Percentiles rank a stretch among this genome's conserved stretches.
phyloP scores from a whole-genome alignment of 2,888 invertebrate genomes.

The Clitarchus hookeri region DNA sequence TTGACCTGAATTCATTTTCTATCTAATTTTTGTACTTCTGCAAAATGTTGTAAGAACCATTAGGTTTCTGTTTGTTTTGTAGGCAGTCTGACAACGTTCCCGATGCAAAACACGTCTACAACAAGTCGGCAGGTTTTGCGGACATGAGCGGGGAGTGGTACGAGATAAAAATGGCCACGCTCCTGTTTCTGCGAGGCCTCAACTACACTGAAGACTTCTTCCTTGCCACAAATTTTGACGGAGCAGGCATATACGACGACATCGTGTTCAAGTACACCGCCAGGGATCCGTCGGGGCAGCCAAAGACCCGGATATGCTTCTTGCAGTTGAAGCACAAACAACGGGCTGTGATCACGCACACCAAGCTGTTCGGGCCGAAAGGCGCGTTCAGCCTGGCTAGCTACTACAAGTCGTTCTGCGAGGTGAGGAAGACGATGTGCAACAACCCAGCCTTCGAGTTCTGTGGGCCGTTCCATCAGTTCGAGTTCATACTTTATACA shows the following conservation, averaged over 20 bases:
- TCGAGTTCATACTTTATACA: slow-evolving; percentile 18
- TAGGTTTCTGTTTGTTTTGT: background rate
- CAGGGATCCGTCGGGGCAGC: background rate
- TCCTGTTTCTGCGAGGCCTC: slow-evolving; percentile 27
- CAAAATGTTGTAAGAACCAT: background rate
- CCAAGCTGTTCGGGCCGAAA: slow-evolving; percentile 19
- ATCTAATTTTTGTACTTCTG: too few relatives aligned
- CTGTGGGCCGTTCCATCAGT: background rate
- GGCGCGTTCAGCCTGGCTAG: slow-evolving; percentile 18
- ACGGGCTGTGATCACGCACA: background rate
- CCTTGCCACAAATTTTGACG: slow-evolving; percentile 25
- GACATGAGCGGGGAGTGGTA: slow-evolving; percentile 29
- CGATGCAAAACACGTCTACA: slow-evolving; percentile 6
- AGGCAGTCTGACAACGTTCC: background rate
- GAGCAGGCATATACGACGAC: slow-evolving; percentile 25
- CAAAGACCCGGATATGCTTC: slow-evolving; percentile 23
- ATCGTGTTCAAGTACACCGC: slow-evolving; percentile 25
- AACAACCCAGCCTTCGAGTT: slow-evolving; percentile 4
- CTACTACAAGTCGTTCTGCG: slow-evolving; percentile 19
- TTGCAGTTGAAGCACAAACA: slow-evolving; percentile 29
- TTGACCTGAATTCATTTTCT: too few relatives aligned
- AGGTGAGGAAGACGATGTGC: slow-evolving; percentile 16
- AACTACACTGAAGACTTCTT: slow-evolving; percentile 16
- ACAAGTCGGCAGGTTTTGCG: slow-evolving; percentile 22
- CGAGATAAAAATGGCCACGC: slow-evolving; percentile 29